Base-by-base conservation (phyloP, 2,888 invertebrate species). In the Cryptus viduatorius region DNA sequence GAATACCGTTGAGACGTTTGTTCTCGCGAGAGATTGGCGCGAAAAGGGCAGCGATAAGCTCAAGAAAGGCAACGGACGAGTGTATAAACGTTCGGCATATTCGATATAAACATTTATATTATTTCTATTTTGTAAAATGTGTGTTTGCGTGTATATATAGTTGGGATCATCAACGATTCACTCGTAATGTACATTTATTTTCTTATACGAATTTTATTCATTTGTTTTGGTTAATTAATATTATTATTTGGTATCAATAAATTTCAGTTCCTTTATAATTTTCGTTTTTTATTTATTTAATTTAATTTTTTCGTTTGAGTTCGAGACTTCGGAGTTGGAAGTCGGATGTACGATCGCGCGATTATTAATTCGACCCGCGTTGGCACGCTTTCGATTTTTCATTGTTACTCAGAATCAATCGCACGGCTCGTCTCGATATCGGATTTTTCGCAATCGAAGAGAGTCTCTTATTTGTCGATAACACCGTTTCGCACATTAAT, bases 191-290 rank as follows among this genome's bases (percentile, higher is more conserved):
- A 81, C 10, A 31, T 65, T 75, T 71, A 71, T 79, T 73, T 67
- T 73, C 59, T 37, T 53, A 61, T 80, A 50, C 48, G 71, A 37
- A 87, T 71, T 81, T 86, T 77, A 53, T 75, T 67, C 19, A 80
- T 78, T 79, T 37, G 37, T 75, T 83, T 79, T 64, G 69, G 48
- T 42, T 42, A 48, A 71, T 61, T 44, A 44, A 56, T 61, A 65
- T 64, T 72, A 37, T 56, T 71, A 73, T 73, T 56, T 68, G 77
- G 31, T 81, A 69, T 81, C 19, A 87, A 84, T 89, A 83, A 83
- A 83, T 79, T 82, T 83, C 69, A 83, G 53, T 69, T 77, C 46
- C 53, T 82, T 53, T 86, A 59, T 78, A 81, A 71, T 83, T 65
- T 59, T 53, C 67, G 16, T 85, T 85, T 50, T 50, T 83, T 44